These are phyloP conservation scores for Sebastes paucispinis DNA, from an alignment of 2,797 vertebrate genomes.

Conservation along the genomic window DNA sequence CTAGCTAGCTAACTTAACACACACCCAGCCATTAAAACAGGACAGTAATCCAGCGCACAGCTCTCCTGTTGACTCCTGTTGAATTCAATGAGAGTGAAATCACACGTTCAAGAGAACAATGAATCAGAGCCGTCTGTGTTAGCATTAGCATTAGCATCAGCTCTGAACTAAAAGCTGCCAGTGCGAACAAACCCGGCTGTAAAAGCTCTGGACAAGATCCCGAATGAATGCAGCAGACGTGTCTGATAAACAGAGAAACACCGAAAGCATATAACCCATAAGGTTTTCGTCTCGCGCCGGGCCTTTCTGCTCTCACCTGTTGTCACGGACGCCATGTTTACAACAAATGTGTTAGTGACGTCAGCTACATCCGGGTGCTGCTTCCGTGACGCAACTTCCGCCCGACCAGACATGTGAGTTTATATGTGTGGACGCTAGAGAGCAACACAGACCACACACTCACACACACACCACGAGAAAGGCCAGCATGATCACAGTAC, in stretches of 20 bases:
- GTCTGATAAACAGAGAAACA: accelerated
- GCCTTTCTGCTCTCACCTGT: conserved; percentile 78
- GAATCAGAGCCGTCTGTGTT: neutral
- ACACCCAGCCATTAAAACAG: accelerated
- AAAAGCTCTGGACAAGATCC: accelerated
- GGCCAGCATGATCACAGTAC: neutral
- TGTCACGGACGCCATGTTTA: conserved; percentile 86
- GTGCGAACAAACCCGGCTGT: accelerated
- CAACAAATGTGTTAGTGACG: conserved; percentile 44
- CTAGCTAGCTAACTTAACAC: neutral
- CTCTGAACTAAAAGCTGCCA: neutral
- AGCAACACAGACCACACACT: conserved; percentile 25
- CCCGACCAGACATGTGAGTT: neutral
- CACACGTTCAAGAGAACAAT: neutral
- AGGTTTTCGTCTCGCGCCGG: neutral
- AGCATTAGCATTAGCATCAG: conserved; percentile 40
- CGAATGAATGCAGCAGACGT: accelerated
- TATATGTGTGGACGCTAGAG: conserved; percentile 52
- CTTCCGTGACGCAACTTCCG: conserved; percentile 69
- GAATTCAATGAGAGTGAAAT: neutral
- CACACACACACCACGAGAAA: too few species aligned
- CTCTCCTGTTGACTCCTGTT: accelerated
- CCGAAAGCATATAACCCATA: neutral
- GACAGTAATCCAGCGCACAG: accelerated
- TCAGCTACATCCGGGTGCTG: conserved; percentile 35